Evolutionary conservation across 2,113 vertebrate species (phyloP).

Genomic region (Ctenomys sociabilis): DNA sequence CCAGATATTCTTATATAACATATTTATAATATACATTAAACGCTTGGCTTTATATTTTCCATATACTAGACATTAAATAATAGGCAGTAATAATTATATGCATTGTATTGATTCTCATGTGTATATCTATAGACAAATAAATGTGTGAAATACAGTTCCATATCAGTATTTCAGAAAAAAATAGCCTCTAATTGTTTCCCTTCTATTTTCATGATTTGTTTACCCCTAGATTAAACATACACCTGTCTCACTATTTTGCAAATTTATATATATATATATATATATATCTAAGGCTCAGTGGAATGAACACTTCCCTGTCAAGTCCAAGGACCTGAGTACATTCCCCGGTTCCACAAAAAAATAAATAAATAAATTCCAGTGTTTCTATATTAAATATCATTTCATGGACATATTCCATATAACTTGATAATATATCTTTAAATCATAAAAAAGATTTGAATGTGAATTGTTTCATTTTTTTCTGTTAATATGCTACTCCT

Average conservation of each 20-base stretch:
- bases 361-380: no score
- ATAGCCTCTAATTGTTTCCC: background rate
- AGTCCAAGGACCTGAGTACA: no score
- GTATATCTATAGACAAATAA: background rate
- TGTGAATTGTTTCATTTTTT: background rate
- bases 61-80: background rate
- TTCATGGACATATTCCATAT: background rate
- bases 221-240: no score
- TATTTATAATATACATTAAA: background rate
- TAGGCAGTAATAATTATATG: background rate
- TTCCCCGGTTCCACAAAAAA: no score
- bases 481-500: background rate
- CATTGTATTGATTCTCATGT: background rate
- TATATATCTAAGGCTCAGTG: no score
- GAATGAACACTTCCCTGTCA: no score
- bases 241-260: no score
- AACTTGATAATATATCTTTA: background rate
- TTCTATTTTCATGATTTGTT: no score
- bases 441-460: background rate
- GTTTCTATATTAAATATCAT: background rate
- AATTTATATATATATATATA: no score
- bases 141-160: background rate
- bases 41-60: background rate
- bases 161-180: background rate
- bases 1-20: no score